Percentiles rank a stretch among this genome's conserved stretches.
These are phyloP conservation scores for Neoseiulus cucumeris DNA, from an alignment of 1,140 invertebrate genomes.

Conservation along the genomic window DNA sequence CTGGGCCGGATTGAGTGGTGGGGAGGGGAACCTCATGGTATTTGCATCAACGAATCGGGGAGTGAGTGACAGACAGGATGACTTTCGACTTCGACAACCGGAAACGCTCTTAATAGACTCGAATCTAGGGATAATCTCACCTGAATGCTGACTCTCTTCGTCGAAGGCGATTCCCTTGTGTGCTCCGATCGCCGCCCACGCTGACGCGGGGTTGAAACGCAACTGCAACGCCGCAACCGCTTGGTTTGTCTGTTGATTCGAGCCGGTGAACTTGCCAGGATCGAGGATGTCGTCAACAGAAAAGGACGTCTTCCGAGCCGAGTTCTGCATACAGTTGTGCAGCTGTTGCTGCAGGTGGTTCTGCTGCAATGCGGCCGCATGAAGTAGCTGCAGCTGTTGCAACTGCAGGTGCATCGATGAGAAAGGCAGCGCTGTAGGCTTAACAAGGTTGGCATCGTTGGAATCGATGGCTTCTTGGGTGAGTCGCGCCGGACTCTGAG, in stretches of 20 bases:
- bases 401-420: neutral
- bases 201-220: neutral
- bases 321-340: neutral
- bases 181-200: neutral
- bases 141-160: conserved; percentile 1
- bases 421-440: too few relatives aligned
- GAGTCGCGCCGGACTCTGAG: too few relatives aligned
- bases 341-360: conserved; percentile 5
- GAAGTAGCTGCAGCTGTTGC: conserved; percentile 1
- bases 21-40: too few relatives aligned
- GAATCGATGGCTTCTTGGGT: too few relatives aligned
- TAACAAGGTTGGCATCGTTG: too few relatives aligned
- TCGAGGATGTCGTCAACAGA: conserved; percentile 78
- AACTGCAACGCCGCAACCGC: neutral
- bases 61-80: too few relatives aligned
- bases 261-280: conserved; percentile 66
- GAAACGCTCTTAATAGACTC: too few relatives aligned
- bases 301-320: conserved; percentile 31
- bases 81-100: too few relatives aligned
- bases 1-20: too few relatives aligned
- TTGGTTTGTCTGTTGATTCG: conserved; percentile 18
- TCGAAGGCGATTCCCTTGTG: neutral
- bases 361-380: conserved; percentile 5
- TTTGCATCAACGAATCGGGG: too few relatives aligned
- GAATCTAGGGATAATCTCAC: neutral